These are phyloP conservation scores for Phragmatobia fuliginosa DNA, from an alignment of 2,888 invertebrate genomes.

Conservation along the genomic window DNA sequence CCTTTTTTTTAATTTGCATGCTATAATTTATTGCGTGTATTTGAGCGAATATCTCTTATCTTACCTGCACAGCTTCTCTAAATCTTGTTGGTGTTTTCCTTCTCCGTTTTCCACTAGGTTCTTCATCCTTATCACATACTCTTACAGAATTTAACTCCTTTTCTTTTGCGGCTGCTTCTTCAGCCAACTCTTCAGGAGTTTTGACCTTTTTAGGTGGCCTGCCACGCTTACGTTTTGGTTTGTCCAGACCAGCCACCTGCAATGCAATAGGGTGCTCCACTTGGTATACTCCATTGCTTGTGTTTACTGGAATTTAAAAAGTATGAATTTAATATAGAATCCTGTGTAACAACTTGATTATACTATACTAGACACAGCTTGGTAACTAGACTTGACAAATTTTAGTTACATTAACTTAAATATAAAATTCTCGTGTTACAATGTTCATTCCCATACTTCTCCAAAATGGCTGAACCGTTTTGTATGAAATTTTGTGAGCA, in stretches of 20 bases:
- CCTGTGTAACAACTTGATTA: not conserved
- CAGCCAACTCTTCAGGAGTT: conserved; percentile 69
- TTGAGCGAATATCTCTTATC: no score
- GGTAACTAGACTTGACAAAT: no score
- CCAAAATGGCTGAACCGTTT: no score
- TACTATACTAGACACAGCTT: not conserved
- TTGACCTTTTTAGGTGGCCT: conserved; percentile 88
- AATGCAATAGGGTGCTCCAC: conserved; percentile 89
- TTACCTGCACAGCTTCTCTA: conserved; percentile 87
- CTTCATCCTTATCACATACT: conserved; percentile 64
- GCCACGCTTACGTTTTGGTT: conserved; percentile 89
- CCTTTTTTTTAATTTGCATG: no score
- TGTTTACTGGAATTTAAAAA: conserved; percentile 79
- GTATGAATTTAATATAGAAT: not conserved
- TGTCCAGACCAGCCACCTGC: conserved; percentile 88
- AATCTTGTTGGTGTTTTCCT: conserved; percentile 89
- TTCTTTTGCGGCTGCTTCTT: conserved; percentile 59
- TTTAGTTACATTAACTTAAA: no score
- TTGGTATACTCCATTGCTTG: conserved; percentile 88
- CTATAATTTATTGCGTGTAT: no score
- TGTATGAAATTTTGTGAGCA: no score
- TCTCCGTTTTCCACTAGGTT: conserved; percentile 87
- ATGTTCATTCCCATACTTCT: no score
- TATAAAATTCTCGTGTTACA: no score
- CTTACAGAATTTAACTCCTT: conserved; percentile 52